Percentiles rank a stretch among this genome's conserved stretches.
Evolutionary conservation across 2,113 vertebrate genomes (phyloP).

Genomic region (Etheostoma cragini): DNA sequence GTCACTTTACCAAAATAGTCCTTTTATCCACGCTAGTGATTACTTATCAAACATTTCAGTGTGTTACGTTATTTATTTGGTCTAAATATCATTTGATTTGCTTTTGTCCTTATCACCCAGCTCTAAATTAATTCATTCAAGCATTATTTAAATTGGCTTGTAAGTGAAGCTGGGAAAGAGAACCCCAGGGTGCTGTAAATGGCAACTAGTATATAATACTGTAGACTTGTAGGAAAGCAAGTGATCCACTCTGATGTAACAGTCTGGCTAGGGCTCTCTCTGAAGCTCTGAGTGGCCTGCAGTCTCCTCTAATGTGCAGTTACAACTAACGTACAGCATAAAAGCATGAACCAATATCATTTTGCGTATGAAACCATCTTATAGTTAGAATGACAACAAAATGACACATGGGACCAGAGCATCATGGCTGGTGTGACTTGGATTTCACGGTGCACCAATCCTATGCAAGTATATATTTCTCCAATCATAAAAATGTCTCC

Average conservation of each 20-base stretch:
- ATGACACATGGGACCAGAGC: background rate
- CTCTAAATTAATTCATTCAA: background rate
- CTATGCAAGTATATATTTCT: slow-evolving; percentile 21
- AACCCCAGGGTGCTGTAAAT: background rate
- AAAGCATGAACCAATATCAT: background rate
- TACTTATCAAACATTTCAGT: no score
- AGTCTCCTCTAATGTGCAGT: background rate
- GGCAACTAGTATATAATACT: slow-evolving; percentile 1
- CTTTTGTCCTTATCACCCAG: no score
- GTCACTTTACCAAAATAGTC: no score
- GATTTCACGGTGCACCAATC: background rate
- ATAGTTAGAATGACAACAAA: background rate
- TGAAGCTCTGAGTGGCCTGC: background rate
- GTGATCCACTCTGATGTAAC: slow-evolving; percentile 1
- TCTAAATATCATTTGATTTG: no score
- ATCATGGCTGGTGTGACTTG: slow-evolving; percentile 12
- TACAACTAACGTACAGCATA: background rate
- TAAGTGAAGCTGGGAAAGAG: background rate
- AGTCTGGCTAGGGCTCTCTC: background rate
- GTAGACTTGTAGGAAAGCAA: background rate
- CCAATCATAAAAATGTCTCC: slow-evolving; percentile 36
- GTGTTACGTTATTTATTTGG: no score
- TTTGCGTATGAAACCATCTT: background rate
- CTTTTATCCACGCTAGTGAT: no score
- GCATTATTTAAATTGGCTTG: background rate